Evolutionary conservation across 1,140 invertebrate species (phyloP), one percentile per base, ranked within the genome.

Genomic region (Geopemphigus sp.): DNA sequence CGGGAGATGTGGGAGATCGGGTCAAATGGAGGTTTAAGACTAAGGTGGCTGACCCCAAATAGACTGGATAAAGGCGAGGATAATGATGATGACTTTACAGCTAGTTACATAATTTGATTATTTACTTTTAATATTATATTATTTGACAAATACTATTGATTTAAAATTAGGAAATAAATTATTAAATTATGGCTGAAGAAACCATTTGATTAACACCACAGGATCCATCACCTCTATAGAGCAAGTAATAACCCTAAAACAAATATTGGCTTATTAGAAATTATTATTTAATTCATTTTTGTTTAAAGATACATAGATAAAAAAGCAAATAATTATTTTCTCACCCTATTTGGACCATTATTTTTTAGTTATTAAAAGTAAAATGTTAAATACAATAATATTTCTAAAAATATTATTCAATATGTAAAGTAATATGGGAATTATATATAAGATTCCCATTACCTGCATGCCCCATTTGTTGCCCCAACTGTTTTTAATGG

Each of bases 401-500:
- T 32, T 63, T 26, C 26, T 29, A 32, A 63, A n/a, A 29, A 29
- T 61, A 32, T 63, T 63, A 63, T 32, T 24, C 11, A 4, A 29
- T 32, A 32, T 50, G 39, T 45, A 50, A 5, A 50, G 10, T 61
- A 74, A 73, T 19, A 32, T 91, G 63, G 5, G 24, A 47, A 39
- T 81, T 73, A 24, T 39, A 14, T 24, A 63, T 63, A n/a, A 32
- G 3, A 80, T n/a, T 5, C 47, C 96, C 86, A 84, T 84, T 84
- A 89, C 88, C 86, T 89, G 85, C 84, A 89, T 87, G 81, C 95
- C 95, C 96, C 96, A 98, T 26, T 85, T 86, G 53, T 86, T 84
- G 73, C 97, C 94, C 95, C 96, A 96, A 80, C 94, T 95, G 86
- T 98, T 98, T 86, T 98, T 98, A 10, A 98, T 88, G 80, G 93